phyloP scores from a whole-genome alignment of 2,113 vertebrate species.

The Tylochromis polylepis region DNA sequence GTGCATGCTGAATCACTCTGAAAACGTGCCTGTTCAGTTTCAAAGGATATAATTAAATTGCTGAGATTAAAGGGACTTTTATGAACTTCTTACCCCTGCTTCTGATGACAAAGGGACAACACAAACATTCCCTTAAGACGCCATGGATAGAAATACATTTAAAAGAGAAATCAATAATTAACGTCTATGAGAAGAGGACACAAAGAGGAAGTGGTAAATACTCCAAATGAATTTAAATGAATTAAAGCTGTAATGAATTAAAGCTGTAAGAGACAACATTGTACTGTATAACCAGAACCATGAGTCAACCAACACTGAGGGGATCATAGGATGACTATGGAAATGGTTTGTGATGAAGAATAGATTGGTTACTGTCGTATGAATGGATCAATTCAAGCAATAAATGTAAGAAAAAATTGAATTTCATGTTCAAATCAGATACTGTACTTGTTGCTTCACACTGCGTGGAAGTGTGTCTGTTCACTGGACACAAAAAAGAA shows the following conservation, averaged over 20 bases:
- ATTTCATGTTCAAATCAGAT: not conserved
- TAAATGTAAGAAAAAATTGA: not conserved
- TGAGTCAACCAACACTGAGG: not conserved
- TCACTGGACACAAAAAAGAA: not conserved
- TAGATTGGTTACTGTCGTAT: not conserved
- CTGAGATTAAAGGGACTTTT: slow-evolving; percentile 24
- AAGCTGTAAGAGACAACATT: not conserved
- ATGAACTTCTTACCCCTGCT: slow-evolving; percentile 25
- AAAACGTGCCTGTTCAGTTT: slow-evolving; percentile 18
- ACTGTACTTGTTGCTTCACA: not conserved
- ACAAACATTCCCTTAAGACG: slow-evolving; percentile 19
- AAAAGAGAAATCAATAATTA: slow-evolving; percentile 42
- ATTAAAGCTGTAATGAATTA: not conserved
- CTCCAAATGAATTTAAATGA: not conserved
- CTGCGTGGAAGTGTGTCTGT: not conserved
- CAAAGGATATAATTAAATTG: slow-evolving; percentile 32
- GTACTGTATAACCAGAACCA: not conserved
- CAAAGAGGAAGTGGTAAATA: not conserved
- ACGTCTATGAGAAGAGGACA: not conserved
- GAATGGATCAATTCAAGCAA: not conserved
- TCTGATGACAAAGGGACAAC: not conserved
- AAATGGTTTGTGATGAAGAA: not conserved
- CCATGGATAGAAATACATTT: not conserved
- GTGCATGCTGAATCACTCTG: not conserved
- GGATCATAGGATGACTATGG: not conserved